Conservation (phyloP, 2,797 vertebrate species). For the Parambassis ranga region DNA sequence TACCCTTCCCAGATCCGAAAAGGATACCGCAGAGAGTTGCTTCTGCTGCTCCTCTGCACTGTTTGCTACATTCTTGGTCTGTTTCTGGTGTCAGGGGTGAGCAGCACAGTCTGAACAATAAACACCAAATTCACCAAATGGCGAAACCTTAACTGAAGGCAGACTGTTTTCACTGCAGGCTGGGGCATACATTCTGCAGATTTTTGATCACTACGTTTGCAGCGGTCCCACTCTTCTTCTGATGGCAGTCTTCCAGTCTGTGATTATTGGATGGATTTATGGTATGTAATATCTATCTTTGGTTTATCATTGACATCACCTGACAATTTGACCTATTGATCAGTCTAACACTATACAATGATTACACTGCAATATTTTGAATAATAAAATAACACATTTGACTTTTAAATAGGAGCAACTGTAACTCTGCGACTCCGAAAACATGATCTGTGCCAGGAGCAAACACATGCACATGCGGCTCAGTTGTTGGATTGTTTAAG, state of each 20-base stretch:
- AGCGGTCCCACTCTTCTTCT: conserved; percentile 73
- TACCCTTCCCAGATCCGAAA: conserved; percentile 82
- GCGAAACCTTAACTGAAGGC: no score
- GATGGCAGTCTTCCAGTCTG: conserved; percentile 71
- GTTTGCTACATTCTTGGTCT: conserved; percentile 81
- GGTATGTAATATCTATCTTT: conserved; percentile 35
- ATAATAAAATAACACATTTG: no score
- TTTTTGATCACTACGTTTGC: conserved; percentile 79
- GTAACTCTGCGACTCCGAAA: no score
- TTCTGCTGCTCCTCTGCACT: conserved; percentile 79
- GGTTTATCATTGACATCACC: neutral
- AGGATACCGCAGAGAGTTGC: conserved; percentile 81
- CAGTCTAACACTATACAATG: no score
- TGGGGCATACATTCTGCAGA: conserved; percentile 72
- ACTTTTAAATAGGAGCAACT: no score
- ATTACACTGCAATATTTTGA: no score
- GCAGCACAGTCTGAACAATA: neutral
- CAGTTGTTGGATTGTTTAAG: no score
- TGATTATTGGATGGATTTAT: conserved; percentile 75
- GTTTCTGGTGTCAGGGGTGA: conserved; percentile 86
- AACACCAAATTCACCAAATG: neutral
- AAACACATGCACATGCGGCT: no score
- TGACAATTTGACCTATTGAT: no score
- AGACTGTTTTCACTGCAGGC: conserved; percentile 45
- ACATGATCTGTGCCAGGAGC: no score